Evolutionary conservation across 1,140 invertebrate genomes (phyloP).

Genomic region (Pristionchus pacificus): DNA sequence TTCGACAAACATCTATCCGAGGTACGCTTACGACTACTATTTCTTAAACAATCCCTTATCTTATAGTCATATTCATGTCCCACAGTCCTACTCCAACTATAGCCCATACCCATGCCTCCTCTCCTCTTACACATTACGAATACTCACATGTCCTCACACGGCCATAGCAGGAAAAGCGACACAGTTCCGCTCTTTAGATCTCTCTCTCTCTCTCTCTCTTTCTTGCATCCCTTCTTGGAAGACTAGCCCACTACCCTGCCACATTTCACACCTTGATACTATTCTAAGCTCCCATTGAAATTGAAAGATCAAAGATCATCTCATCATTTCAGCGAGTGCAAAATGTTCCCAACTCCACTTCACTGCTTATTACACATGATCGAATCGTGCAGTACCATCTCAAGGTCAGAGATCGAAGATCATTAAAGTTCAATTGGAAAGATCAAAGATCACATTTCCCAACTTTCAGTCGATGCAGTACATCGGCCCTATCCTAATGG

Average conservation of each 20-base stretch:
- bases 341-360: no score
- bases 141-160: no score
- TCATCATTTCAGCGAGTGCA: no score
- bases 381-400: constrained; percentile 33
- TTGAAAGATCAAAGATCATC: no score
- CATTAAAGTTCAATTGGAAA: background rate
- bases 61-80: constrained; percentile 22
- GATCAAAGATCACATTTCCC: background rate
- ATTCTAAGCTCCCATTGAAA: no score
- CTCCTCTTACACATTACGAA: constrained; percentile 7
- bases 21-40: constrained; percentile 38
- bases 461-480: constrained; percentile 35
- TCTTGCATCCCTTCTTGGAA: no score
- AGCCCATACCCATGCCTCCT: constrained; percentile 1
- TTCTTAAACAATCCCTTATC: constrained; percentile 2
- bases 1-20: constrained; percentile 50
- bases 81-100: constrained; percentile 8
- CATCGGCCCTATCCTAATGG: constrained; percentile 55
- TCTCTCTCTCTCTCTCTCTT: no score
- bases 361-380: no score
- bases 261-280: no score
- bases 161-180: no score
- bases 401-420: constrained; percentile 49
- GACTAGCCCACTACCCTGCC: no score
- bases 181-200: no score